Evolutionary conservation across 2,888 invertebrate species (phyloP).

Genomic region (Fabriciana adippe): DNA sequence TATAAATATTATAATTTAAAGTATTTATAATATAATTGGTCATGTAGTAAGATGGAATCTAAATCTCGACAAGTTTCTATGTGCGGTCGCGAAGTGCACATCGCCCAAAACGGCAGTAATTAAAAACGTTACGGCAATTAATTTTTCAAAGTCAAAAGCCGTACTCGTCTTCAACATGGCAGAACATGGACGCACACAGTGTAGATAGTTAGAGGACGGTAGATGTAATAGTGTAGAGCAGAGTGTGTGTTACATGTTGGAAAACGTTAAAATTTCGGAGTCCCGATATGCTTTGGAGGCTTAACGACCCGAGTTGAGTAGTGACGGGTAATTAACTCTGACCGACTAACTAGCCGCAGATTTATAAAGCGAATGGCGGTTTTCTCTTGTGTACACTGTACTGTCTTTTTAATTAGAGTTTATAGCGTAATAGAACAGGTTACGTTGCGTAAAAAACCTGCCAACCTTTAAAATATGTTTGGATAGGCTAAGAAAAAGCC

Average conservation of each 20-base stretch:
- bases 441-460: constrained; percentile 20
- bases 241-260: constrained; percentile 32
- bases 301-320: constrained; percentile 57
- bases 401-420: constrained; percentile 52
- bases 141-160: constrained; percentile 76
- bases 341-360: constrained; percentile 57
- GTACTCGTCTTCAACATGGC: constrained; percentile 27
- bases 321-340: constrained; percentile 65
- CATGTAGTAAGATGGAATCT: constrained; percentile 39
- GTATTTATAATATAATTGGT: constrained; percentile 43
- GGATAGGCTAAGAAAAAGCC: not conserved
- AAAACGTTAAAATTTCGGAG: constrained; percentile 49
- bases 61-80: constrained; percentile 41
- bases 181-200: constrained; percentile 8
- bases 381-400: constrained; percentile 35
- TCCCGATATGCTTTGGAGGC: constrained; percentile 62
- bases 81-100: constrained; percentile 42
- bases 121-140: constrained; percentile 78
- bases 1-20: constrained; percentile 12
- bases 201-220: too few relatives aligned
- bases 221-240: not conserved
- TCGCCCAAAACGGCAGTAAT: constrained; percentile 59
- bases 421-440: constrained; percentile 33
- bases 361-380: constrained; percentile 49
- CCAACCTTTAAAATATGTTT: constrained; percentile 20